These are phyloP conservation scores for Chrysochloris asiatica DNA, from an alignment of 2,113 vertebrate genomes.

Conservation along the genomic window DNA sequence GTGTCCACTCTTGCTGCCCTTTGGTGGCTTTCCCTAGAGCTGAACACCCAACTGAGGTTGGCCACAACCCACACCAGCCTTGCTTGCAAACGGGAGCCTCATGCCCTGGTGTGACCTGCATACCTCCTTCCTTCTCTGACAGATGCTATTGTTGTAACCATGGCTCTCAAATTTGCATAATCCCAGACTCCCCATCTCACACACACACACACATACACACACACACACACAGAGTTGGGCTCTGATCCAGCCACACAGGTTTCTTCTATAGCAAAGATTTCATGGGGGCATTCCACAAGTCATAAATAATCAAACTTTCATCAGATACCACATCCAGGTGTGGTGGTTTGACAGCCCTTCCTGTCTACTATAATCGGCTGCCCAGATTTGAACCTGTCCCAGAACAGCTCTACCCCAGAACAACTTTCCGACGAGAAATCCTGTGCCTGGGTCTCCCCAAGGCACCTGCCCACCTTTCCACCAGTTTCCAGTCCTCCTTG, in stretches of 20 bases:
- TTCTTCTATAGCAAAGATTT: neutral
- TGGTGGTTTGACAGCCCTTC: neutral
- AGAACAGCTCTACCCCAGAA: neutral
- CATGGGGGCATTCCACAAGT: neutral
- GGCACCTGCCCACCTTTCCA: neutral
- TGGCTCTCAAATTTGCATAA: neutral
- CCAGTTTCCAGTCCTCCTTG: neutral
- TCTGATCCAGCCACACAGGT: neutral
- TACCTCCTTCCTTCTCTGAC: neutral
- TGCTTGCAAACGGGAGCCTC: neutral
- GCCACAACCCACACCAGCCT: neutral
- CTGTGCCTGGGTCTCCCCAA: neutral
- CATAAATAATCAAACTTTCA: neutral
- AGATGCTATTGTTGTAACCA: neutral
- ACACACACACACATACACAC: no score
- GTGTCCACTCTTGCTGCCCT: neutral
- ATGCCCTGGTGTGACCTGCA: neutral
- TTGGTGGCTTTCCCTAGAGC: neutral
- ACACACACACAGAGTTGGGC: neutral
- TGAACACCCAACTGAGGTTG: neutral
- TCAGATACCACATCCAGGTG: neutral
- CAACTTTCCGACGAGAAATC: neutral
- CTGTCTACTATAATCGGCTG: neutral
- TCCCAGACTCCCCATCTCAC: neutral
- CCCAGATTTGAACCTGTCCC: rapidly evolving